A percentile compares a stretch with the other conserved stretches of the same genome.
Evolutionary conservation across 2,888 invertebrate genomes (phyloP).

Genomic region (Ryuthela nishihirai): DNA sequence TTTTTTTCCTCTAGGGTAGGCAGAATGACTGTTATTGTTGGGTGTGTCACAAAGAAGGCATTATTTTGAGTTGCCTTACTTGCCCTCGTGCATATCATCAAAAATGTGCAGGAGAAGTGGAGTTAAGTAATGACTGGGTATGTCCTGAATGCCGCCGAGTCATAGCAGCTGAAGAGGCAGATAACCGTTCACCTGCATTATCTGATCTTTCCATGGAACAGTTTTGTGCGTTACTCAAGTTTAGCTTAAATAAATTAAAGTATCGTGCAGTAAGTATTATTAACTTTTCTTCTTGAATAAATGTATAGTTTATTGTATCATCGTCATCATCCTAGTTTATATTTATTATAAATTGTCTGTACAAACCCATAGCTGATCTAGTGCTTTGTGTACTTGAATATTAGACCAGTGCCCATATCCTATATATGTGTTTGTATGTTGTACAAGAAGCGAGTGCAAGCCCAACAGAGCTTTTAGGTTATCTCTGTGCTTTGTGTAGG

Average conservation of each 20-base stretch:
- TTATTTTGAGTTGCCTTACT: conserved; percentile 59
- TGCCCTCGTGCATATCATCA: conserved; percentile 82
- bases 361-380: too few relatives aligned
- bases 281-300: too few relatives aligned
- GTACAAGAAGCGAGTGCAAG: too few relatives aligned
- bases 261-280: conserved; percentile 70
- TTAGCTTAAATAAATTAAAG: conserved; percentile 75
- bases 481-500: too few relatives aligned
- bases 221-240: conserved; percentile 71
- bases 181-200: conserved; percentile 61
- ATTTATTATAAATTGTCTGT: too few relatives aligned
- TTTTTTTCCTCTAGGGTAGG: conserved; percentile 12
- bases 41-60: conserved; percentile 73
- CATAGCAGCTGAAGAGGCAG: conserved; percentile 67
- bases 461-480: too few relatives aligned
- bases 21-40: conserved; percentile 76
- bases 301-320: too few relatives aligned
- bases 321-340: too few relatives aligned
- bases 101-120: conserved; percentile 60
- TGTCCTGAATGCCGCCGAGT: conserved; percentile 81
- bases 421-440: too few relatives aligned
- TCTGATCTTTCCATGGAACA: conserved; percentile 67
- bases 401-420: too few relatives aligned
- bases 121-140: conserved; percentile 63
- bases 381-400: too few relatives aligned